These are phyloP conservation scores for Cyanistes caeruleus DNA, from an alignment of 2,113 vertebrate species.

Conservation along the genomic window DNA sequence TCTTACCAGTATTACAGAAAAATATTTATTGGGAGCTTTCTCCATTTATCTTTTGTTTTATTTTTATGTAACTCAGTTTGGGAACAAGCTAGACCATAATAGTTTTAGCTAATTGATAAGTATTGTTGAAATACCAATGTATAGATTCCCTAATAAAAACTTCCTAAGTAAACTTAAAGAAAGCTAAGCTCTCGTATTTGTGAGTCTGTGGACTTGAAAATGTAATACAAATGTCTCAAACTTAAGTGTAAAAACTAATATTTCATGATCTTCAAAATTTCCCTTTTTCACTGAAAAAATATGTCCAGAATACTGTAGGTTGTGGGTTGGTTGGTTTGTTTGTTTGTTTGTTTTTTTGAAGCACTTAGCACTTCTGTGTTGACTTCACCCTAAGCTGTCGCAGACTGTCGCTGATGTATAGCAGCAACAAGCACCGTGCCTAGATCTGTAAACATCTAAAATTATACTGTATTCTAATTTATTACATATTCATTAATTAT, in stretches of 20 bases:
- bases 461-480: not conserved
- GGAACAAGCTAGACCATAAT: not conserved
- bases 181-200: not conserved
- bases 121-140: not conserved
- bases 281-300: not conserved
- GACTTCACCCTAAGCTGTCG: not conserved
- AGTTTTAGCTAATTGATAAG: not conserved
- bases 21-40: not conserved
- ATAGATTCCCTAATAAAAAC: not conserved
- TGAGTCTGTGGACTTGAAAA: not conserved
- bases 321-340: not conserved
- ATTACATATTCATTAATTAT: not conserved
- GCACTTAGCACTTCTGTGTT: not conserved
- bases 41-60: not conserved
- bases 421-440: not conserved
- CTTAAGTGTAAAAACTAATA: not conserved
- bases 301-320: not conserved
- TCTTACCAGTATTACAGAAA: not conserved
- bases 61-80: not conserved
- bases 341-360: not conserved
- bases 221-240: not conserved
- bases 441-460: conserved; percentile 8
- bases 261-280: not conserved
- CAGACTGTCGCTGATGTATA: conserved; percentile 7
- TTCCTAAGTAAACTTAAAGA: not conserved